These are phyloP conservation scores for Mohoua ochrocephala DNA, from an alignment of 2,113 vertebrate species.

Conservation along the genomic window DNA sequence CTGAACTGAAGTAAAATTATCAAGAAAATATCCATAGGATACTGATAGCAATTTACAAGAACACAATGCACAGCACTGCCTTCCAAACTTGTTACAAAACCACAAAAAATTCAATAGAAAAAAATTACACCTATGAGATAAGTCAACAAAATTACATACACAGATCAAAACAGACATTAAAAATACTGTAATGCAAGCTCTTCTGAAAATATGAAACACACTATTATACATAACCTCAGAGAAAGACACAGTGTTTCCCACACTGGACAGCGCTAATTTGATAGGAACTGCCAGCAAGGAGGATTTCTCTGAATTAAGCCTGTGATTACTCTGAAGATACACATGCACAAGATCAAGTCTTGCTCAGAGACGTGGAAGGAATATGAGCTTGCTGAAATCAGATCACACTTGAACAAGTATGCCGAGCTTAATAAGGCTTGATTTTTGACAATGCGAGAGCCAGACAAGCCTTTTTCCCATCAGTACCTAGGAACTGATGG, in stretches of 20 bases:
- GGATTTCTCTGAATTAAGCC: background rate
- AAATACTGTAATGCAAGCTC: background rate
- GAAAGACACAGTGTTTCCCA: background rate
- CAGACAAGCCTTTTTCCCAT: background rate
- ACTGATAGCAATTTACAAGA: background rate
- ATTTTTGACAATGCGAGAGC: background rate
- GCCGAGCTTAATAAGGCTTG: background rate
- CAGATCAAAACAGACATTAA: background rate
- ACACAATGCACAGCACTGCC: background rate
- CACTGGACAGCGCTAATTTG: background rate
- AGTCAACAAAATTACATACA: background rate
- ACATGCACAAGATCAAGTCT: background rate
- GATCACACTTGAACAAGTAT: background rate
- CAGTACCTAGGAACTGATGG: background rate
- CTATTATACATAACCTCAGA: background rate
- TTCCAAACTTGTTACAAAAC: background rate
- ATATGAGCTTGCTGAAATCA: background rate
- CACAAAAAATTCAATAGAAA: background rate
- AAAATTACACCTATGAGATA: background rate
- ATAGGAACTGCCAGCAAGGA: background rate
- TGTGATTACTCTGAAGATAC: background rate
- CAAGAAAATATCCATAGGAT: background rate
- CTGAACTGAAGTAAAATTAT: background rate
- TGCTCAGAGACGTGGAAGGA: background rate
- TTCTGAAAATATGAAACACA: background rate